Conservation (phyloP, 2,113 vertebrate species). For the Proterorhinus semilunaris region DNA sequence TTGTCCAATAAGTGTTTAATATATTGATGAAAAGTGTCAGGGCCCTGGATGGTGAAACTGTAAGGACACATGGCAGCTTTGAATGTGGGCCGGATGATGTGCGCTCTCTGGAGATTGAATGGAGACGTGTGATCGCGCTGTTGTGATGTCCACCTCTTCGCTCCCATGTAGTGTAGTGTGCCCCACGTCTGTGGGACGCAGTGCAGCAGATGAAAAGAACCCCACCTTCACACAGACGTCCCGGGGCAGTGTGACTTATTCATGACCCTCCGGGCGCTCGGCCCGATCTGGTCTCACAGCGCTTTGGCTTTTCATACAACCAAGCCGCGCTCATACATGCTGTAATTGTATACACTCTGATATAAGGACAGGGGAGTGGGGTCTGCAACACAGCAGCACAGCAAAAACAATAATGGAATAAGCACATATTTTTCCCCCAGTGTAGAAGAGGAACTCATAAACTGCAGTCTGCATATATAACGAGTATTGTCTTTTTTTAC, state of each 20-base stretch:
- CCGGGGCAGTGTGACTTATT: conserved; percentile 77
- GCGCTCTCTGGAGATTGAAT: not conserved
- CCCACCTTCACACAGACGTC: conserved; percentile 75
- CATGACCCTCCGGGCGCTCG: conserved; percentile 66
- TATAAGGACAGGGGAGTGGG: not conserved
- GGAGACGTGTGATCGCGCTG: not conserved
- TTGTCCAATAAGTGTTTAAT: not conserved
- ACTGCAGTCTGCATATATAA: no score
- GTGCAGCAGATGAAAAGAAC: conserved; percentile 70
- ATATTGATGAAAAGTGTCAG: conserved; percentile 4
- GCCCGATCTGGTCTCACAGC: not conserved
- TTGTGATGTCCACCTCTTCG: conserved; percentile 10
- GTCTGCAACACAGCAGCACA: not conserved
- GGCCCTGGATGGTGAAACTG: not conserved
- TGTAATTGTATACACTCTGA: not conserved
- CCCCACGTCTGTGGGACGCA: conserved; percentile 63
- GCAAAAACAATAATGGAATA: no score
- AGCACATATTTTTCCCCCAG: no score
- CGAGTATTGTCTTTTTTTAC: no score
- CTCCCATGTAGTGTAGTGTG: conserved; percentile 46
- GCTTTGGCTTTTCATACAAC: not conserved
- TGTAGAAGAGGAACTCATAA: no score
- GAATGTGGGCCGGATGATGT: not conserved
- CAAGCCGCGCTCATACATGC: not conserved
- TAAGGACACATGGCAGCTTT: not conserved